phyloP scores from a whole-genome alignment of 2,888 invertebrate genomes.

The Cryptocephalus moraei region DNA sequence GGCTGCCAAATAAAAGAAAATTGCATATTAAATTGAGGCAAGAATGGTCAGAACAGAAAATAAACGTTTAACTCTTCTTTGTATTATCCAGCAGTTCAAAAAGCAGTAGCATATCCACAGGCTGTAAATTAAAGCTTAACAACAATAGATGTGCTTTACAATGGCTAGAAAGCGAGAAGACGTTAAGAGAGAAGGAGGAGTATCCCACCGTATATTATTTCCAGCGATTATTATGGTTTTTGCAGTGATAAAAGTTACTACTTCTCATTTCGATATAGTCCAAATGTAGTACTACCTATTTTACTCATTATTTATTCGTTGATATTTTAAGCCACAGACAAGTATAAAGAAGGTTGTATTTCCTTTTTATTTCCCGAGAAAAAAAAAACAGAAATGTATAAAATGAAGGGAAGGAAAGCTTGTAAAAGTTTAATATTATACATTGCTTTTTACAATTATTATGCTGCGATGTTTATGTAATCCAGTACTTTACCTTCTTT shows the following conservation, averaged over 20 bases:
- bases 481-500: no score
- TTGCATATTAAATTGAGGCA: no score
- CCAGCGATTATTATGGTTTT: constrained; percentile 23
- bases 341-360: not conserved
- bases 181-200: constrained; percentile 19
- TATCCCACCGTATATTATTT: constrained; percentile 20
- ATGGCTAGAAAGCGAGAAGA: constrained; percentile 11
- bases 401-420: not conserved
- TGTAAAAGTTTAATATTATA: no score
- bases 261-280: constrained; percentile 14
- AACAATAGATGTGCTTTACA: constrained; percentile 13
- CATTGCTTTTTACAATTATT: no score
- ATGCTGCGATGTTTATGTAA: no score
- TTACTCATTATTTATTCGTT: constrained; percentile 13
- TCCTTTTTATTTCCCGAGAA: not conserved
- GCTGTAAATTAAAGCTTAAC: constrained; percentile 22
- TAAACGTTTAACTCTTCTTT: no score
- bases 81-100: not conserved
- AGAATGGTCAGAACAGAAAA: no score
- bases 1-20: no score
- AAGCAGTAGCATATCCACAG: constrained; percentile 3
- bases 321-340: constrained; percentile 12
- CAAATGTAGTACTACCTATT: constrained; percentile 8
- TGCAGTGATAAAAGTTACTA: constrained; percentile 20
- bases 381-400: not conserved